Base-by-base conservation (phyloP, 2,797 vertebrate genomes). In the Natrix natrix region DNA sequence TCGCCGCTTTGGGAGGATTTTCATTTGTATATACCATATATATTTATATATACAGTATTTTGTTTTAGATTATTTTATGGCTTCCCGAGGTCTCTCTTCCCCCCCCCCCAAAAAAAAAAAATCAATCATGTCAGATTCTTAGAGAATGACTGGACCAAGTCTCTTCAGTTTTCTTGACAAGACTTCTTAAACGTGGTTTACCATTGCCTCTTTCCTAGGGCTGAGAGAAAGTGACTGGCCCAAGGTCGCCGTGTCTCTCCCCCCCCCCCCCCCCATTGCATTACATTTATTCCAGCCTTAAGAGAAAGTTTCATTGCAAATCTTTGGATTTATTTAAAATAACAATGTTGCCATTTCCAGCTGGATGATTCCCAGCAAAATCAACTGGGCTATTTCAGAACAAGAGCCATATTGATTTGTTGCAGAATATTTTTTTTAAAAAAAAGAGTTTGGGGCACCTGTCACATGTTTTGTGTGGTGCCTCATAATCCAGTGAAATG, bases 231-330 rank as follows among this genome's bases (percentile, higher is more conserved):
- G 6, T 69, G n/a, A 17, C n/a, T 32, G n/a, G n/a, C 66, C 14
- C 66, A 69, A 69, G 5, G 13, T 69, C 2, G 32, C 32, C 32
- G 32, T 37, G 32, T 37, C 32, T 37, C 32, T n/a, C 32, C 3
- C 5, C 24, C 3, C 0, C 3, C 5, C 14, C 13, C 3, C 11
- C 10, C 16, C 8, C 6, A 17, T 1, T 37, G 37, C 11, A 28
- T 57, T 88, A 32, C 20, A 32, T 57, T 57, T 56, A 57, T 32
- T 37, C 55, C 20, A 37, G 55, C 4, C 16, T 59, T 32, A 88
- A 88, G 16, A 32, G 87, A 59, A 16, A 48, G 37, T 83, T 83
- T 48, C 37, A 48, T 48, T 48, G 20, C 74, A 83, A 48, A 83
- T 24, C 4, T 88, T 88, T 59, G 26, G 4, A 22, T 88, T 52